These are phyloP conservation scores for Isotomurus palustris DNA, from an alignment of 2,888 invertebrate species.

Conservation along the genomic window DNA sequence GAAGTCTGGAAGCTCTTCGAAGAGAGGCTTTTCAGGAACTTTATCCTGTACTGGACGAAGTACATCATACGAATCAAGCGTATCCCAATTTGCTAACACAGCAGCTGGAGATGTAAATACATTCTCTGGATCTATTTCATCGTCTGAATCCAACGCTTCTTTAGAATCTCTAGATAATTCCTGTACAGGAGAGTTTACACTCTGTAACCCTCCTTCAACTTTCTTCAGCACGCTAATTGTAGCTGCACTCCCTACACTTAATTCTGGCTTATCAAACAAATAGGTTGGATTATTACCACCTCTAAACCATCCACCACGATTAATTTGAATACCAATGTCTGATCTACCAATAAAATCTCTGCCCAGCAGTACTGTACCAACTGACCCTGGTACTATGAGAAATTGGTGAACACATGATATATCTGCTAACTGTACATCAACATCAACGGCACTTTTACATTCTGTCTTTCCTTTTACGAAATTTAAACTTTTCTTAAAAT, in stretches of 20 bases:
- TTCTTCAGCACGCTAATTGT: too few relatives aligned
- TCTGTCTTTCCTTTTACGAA: background rate
- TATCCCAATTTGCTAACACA: background rate
- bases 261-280: too few relatives aligned
- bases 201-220: too few relatives aligned
- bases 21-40: background rate
- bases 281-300: too few relatives aligned
- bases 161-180: background rate
- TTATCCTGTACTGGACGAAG: background rate
- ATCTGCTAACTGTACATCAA: background rate
- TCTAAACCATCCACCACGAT: background rate
- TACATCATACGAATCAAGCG: background rate
- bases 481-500: background rate
- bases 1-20: constrained; percentile 1
- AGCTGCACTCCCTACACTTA: too few relatives aligned
- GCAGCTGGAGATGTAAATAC: background rate
- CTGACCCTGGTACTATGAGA: background rate
- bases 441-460: background rate
- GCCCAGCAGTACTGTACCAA: background rate
- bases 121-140: background rate
- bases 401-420: background rate
- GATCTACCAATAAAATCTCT: background rate
- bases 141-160: background rate
- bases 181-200: too few relatives aligned
- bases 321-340: background rate